phyloP scores from a whole-genome alignment of 2,113 vertebrate species.

The Gobius niger region DNA sequence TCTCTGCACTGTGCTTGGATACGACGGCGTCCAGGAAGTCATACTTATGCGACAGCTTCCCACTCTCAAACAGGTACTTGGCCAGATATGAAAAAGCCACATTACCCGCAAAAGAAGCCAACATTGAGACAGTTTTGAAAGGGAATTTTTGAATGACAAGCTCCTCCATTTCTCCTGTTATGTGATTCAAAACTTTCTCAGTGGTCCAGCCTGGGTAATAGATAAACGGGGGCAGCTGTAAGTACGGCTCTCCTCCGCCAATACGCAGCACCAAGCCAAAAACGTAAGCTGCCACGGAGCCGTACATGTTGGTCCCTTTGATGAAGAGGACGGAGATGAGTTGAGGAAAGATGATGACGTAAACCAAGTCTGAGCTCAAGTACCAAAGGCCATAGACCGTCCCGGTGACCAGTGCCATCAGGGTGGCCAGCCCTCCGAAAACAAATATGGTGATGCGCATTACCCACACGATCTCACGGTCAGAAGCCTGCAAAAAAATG shows the following conservation, averaged over 20 bases:
- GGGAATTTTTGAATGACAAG: constrained; percentile 89
- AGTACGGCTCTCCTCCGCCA: constrained; percentile 93
- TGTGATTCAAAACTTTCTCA: constrained; percentile 58
- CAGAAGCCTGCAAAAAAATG: constrained; percentile 84
- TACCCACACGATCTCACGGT: constrained; percentile 95
- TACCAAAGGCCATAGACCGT: constrained; percentile 97
- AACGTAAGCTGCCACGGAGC: constrained; percentile 89
- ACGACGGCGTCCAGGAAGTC: constrained; percentile 95
- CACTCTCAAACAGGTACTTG: constrained; percentile 97
- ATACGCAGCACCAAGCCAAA: constrained; percentile 90
- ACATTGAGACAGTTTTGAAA: constrained; percentile 93
- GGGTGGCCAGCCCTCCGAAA: constrained; percentile 91
- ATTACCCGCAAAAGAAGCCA: constrained; percentile 89
- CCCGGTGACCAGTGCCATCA: constrained; percentile 92
- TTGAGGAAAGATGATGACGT: constrained; percentile 98
- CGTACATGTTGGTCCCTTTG: constrained; percentile 96
- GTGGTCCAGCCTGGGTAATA: constrained; percentile 87
- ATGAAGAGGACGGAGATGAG: constrained; percentile 93
- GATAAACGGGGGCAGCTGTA: constrained; percentile 90
- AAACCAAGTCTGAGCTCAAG: constrained; percentile 96
- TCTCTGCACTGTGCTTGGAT: constrained; percentile 91
- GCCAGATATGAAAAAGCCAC: constrained; percentile 87
- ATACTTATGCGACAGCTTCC: constrained; percentile 89
- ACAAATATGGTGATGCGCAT: constrained; percentile 94
- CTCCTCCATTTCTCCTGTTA: constrained; percentile 71